phyloP scores from a whole-genome alignment of 1,140 invertebrate genomes.

The Ylistrum balloti region DNA sequence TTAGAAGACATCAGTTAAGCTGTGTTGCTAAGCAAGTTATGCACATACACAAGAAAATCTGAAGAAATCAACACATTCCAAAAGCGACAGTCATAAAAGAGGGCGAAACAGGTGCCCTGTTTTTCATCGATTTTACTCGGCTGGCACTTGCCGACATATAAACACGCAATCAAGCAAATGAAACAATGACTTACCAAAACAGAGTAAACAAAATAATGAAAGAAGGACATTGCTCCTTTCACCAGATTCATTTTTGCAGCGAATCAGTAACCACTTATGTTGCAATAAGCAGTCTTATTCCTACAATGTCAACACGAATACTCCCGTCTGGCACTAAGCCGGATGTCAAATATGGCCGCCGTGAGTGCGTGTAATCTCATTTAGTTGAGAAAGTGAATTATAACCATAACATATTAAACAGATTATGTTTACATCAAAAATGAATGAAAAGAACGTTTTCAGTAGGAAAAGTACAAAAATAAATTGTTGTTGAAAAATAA shows the following conservation, averaged over 20 bases:
- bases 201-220: not conserved
- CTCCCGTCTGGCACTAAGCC: not conserved
- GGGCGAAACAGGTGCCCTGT: slow-evolving; percentile 4
- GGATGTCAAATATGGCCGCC: slow-evolving; percentile 37
- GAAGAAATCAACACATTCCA: not conserved
- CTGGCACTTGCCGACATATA: not conserved
- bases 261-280: not conserved
- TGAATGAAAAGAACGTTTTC: not conserved
- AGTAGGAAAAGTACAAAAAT: not conserved
- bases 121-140: not conserved
- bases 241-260: not conserved
- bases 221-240: not conserved
- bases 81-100: not conserved
- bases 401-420: too few relatives aligned
- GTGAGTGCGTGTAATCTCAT: slow-evolving; percentile 37
- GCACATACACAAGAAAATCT: not conserved
- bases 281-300: not conserved
- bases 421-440: too few relatives aligned
- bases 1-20: too few relatives aligned
- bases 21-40: too few relatives aligned
- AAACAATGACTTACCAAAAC: not conserved
- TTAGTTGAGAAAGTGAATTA: not conserved
- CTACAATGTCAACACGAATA: not conserved
- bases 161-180: not conserved
- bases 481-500: not conserved